A percentile compares a stretch with the other conserved stretches of the same genome.
These are phyloP conservation scores for Mercenaria mercenaria DNA, from an alignment of 1,140 invertebrate genomes.

Conservation along the genomic window DNA sequence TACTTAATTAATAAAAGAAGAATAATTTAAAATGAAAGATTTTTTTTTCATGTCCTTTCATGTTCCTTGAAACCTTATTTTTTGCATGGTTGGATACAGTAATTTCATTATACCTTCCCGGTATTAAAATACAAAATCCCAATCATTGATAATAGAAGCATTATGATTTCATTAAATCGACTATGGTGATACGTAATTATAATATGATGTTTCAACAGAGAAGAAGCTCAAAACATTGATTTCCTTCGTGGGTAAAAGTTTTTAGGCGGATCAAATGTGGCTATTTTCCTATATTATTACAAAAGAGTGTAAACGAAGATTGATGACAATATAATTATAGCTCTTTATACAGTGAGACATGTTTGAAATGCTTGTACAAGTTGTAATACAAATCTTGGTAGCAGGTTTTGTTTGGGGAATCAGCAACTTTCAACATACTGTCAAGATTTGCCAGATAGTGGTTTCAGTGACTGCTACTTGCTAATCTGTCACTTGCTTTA, in stretches of 20 bases:
- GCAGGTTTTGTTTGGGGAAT: neutral
- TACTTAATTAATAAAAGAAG: too few species aligned
- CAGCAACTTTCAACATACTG: neutral
- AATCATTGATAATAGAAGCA: conserved; percentile 11
- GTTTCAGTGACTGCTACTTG: neutral
- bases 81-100: neutral
- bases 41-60: neutral
- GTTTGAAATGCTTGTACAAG: conserved; percentile 1
- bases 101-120: neutral
- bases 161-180: conserved; percentile 9
- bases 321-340: conserved; percentile 32
- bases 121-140: neutral
- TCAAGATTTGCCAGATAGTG: neutral
- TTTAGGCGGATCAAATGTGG: neutral
- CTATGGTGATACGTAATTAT: neutral
- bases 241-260: conserved; percentile 1
- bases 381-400: neutral
- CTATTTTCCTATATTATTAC: conserved; percentile 19
- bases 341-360: neutral
- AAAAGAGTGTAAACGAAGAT: conserved; percentile 5
- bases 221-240: neutral
- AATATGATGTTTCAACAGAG: neutral
- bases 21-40: too few species aligned
- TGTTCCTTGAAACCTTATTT: neutral
- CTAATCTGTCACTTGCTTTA: too few species aligned